Conservation (phyloP, 2,113 vertebrate species). For the Oreotrochilus melanogaster region DNA sequence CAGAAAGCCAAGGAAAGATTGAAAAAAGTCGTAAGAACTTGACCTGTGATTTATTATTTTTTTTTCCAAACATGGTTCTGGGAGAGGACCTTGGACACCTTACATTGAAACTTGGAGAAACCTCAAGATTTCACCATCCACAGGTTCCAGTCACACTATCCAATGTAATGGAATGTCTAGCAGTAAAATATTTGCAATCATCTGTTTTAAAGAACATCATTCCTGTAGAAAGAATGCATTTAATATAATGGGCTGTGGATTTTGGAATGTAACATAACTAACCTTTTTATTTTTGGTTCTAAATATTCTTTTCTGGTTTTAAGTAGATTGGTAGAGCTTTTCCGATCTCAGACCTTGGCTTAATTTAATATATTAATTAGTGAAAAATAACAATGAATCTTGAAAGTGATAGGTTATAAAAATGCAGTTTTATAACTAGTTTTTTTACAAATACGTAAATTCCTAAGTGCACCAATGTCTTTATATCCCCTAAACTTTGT, state of each 20-base stretch:
- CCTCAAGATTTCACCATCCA: constrained; percentile 76
- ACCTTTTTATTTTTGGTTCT: constrained; percentile 77
- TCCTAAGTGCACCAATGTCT: constrained; percentile 68
- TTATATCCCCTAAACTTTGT: constrained; percentile 69
- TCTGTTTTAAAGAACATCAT: constrained; percentile 78
- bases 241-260: constrained; percentile 79
- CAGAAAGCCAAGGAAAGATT: constrained; percentile 93
- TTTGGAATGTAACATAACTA: constrained; percentile 85
- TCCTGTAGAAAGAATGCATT: constrained; percentile 83
- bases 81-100: constrained; percentile 77
- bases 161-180: constrained; percentile 81
- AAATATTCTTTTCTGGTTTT: constrained; percentile 72
- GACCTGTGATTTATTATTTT: constrained; percentile 64
- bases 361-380: constrained; percentile 84
- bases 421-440: constrained; percentile 77
- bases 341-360: constrained; percentile 77
- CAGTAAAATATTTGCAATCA: constrained; percentile 82
- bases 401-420: constrained; percentile 72
- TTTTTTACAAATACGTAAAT: constrained; percentile 76
- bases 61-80: constrained; percentile 70
- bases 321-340: constrained; percentile 78
- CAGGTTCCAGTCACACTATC: constrained; percentile 78
- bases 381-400: constrained; percentile 76
- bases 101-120: constrained; percentile 80
- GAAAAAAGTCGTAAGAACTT: constrained; percentile 81